These are phyloP conservation scores for Epinephelus lanceolatus DNA, from an alignment of 2,113 vertebrate genomes.

Conservation along the genomic window DNA sequence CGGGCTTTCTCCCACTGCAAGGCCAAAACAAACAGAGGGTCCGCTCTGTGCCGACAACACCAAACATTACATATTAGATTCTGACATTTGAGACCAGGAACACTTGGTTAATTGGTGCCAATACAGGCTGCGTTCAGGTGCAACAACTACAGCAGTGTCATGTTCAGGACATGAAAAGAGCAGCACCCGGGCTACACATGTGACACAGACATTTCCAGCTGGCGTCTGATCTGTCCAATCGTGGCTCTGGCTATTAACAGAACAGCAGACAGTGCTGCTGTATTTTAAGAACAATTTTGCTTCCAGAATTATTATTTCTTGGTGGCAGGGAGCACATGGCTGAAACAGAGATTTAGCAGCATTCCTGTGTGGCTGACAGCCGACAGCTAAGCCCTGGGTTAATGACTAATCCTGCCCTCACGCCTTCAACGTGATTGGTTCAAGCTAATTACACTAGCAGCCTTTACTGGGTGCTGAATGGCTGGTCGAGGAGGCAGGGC, in stretches of 20 bases:
- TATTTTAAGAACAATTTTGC: slow-evolving; percentile 23
- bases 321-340: slow-evolving; percentile 9
- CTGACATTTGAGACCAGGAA: slow-evolving; percentile 3
- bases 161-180: slow-evolving; percentile 3
- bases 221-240: slow-evolving; percentile 13
- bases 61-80: slow-evolving; percentile 32
- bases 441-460: slow-evolving; percentile 64
- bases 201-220: slow-evolving; percentile 36
- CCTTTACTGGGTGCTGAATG: slow-evolving; percentile 35
- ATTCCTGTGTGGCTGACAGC: slow-evolving; percentile 65
- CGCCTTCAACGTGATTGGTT: slow-evolving; percentile 70
- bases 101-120: slow-evolving; percentile 13
- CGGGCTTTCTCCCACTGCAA: slow-evolving; percentile 5
- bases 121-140: neutral
- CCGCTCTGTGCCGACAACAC: slow-evolving; percentile 20
- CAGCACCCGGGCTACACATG: slow-evolving; percentile 5
- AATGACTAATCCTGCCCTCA: slow-evolving; percentile 76
- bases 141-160: neutral
- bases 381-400: slow-evolving; percentile 70
- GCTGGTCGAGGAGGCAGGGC: slow-evolving; percentile 16
- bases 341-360: slow-evolving; percentile 52
- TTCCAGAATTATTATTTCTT: slow-evolving; percentile 14
- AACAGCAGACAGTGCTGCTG: slow-evolving; percentile 13
- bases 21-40: slow-evolving; percentile 33
- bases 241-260: slow-evolving; percentile 33